phyloP scores from a whole-genome alignment of 2,797 vertebrate species.

The Buphagus erythrorhynchus region DNA sequence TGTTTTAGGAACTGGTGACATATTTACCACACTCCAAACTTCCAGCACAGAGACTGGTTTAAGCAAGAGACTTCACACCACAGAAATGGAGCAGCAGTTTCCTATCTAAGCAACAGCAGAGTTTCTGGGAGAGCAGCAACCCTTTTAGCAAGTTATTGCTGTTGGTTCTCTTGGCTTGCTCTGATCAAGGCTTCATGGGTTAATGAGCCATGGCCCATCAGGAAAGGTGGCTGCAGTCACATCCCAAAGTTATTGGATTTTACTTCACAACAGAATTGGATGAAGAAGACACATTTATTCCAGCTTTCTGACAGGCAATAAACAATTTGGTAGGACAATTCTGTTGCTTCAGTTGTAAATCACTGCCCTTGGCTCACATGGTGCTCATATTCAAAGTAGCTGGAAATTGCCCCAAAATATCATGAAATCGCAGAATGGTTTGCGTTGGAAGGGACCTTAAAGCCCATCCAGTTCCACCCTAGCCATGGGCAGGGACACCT shows the following conservation, averaged over 20 bases:
- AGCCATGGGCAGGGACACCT: background rate
- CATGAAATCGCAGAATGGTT: background rate
- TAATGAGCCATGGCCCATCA: background rate
- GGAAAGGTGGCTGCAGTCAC: background rate
- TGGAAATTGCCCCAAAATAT: background rate
- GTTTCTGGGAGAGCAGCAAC: background rate
- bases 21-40: background rate
- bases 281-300: background rate
- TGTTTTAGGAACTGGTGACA: background rate
- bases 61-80: background rate
- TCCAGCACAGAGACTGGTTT: background rate
- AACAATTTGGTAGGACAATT: background rate
- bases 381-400: background rate
- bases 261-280: background rate
- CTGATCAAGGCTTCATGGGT: background rate
- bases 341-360: background rate
- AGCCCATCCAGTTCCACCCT: fast-evolving
- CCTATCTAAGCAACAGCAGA: background rate
- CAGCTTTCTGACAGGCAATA: background rate
- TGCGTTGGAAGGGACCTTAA: background rate
- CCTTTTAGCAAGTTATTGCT: background rate
- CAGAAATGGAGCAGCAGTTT: background rate
- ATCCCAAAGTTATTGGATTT: background rate
- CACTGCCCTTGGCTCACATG: fast-evolving
- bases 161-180: background rate